Base-by-base conservation (phyloP, 2,888 invertebrate genomes). In the Trachelus tabidus region DNA sequence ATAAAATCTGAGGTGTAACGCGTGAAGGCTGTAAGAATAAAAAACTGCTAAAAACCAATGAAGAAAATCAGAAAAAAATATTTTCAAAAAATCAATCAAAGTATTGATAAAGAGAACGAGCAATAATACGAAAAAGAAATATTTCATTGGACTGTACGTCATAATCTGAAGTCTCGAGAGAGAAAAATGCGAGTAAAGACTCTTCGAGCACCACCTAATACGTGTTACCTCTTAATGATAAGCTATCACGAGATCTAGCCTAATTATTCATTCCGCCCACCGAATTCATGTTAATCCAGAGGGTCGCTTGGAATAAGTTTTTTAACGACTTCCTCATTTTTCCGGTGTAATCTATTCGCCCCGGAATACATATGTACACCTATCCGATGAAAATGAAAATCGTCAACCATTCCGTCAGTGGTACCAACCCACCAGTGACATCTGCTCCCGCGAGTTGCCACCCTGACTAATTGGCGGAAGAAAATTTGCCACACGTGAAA, bases 241-340 rank as follows among this genome's bases (percentile, higher is more conserved):
- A 78, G 78, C 73, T 78, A 78, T 78, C 78, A 73, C 78, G 78
- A 73, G 73, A 78, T 78, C 76, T 75, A 71, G 34, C 76, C 76
- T 76, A 78, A 76, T 78, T 78, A 78, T 40, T 71, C 73, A 78
- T 78, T 35, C 76, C 73, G 40, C 73, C 76, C 71, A 73, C 73
- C 35, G 37, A 75, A 77, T 77, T 75, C 75, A 40, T 77, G 69
- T 75, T 74, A 77, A 77, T 77, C 40, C 75, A 69, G 34, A 69
- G 71, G 34, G 34, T 15, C 77, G 68, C n/a, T 23, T 11, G 4
- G 68, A 77, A 69, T 30, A 74, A 69, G 74, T 71, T 35, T 71
- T 77, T 77, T 35, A 40, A 77, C 75, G 77, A 75, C 34, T 75
- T 40, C 40, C 30, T 37, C 4, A 33, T 75, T 71, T 71, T 30